Percentiles rank a stretch among this genome's conserved stretches.
Evolutionary conservation across 2,113 vertebrate species (phyloP).

Genomic region (Phrynocephalus versicolor): DNA sequence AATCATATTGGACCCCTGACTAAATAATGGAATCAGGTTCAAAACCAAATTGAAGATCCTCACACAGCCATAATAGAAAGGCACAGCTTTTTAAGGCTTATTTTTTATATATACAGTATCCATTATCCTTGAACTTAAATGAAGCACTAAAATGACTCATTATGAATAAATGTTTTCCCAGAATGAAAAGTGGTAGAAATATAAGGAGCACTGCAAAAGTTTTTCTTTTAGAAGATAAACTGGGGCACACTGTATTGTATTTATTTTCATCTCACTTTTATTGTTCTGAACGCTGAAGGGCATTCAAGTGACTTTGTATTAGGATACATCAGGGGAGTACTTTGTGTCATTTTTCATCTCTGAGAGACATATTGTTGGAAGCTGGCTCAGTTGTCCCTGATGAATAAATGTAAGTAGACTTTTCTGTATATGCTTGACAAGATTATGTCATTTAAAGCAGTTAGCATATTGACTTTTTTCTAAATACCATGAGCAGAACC

Average conservation of each 20-base stretch:
- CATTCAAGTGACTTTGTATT: conserved; percentile 27
- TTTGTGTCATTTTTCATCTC: conserved; percentile 30
- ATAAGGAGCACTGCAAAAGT: conserved; percentile 9
- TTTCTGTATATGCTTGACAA: conserved; percentile 17
- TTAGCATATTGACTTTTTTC: conserved; percentile 13
- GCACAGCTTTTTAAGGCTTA: neutral
- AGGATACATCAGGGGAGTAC: conserved; percentile 20
- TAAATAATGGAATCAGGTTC: neutral
- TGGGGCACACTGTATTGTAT: conserved; percentile 23
- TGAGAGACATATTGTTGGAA: conserved; percentile 30
- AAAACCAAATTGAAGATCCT: neutral
- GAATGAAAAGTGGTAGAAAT: conserved; percentile 14
- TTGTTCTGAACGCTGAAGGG: conserved; percentile 27
- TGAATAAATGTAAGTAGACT: conserved; percentile 12
- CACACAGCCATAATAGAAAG: neutral
- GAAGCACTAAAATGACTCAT: neutral
- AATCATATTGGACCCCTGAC: neutral
- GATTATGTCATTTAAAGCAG: conserved; percentile 23
- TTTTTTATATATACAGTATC: neutral
- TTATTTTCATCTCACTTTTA: conserved; percentile 31
- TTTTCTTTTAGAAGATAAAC: conserved; percentile 24
- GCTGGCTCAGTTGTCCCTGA: neutral
- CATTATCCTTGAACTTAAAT: neutral
- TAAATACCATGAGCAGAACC: conserved; percentile 19
- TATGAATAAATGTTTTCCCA: neutral